Evolutionary conservation across 2,113 vertebrate species (phyloP).

Genomic region (Megaptera novaeangliae): DNA sequence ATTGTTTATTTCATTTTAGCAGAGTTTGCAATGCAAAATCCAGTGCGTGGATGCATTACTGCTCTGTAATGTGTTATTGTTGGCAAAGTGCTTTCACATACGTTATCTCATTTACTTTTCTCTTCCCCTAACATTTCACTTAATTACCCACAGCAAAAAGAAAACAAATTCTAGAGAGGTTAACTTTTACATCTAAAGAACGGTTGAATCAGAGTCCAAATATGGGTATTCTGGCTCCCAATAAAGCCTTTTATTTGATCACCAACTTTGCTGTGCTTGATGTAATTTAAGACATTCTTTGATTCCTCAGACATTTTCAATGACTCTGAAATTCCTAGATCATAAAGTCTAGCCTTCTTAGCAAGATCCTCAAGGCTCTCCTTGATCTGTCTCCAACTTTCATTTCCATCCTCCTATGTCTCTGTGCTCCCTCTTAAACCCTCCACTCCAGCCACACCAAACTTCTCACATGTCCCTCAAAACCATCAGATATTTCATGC

Average conservation of each 20-base stretch:
- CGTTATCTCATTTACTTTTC: neutral
- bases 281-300: neutral
- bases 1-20: neutral
- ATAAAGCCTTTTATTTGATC: neutral
- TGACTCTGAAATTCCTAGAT: neutral
- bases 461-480: neutral
- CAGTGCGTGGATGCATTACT: neutral
- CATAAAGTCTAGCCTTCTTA: neutral
- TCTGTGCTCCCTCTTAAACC: rapidly evolving
- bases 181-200: neutral
- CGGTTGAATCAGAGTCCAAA: neutral
- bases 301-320: neutral
- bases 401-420: rapidly evolving
- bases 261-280: neutral
- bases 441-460: neutral
- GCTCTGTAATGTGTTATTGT: neutral
- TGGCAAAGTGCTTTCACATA: neutral
- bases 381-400: neutral
- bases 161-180: neutral
- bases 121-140: neutral
- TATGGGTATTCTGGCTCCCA: neutral
- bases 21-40: neutral
- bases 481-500: neutral
- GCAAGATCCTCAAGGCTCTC: neutral
- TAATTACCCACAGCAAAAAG: neutral